Percentiles rank a stretch among this genome's conserved stretches.
Evolutionary conservation across 1,140 invertebrate species (phyloP).

Genomic region (Proales similis): DNA sequence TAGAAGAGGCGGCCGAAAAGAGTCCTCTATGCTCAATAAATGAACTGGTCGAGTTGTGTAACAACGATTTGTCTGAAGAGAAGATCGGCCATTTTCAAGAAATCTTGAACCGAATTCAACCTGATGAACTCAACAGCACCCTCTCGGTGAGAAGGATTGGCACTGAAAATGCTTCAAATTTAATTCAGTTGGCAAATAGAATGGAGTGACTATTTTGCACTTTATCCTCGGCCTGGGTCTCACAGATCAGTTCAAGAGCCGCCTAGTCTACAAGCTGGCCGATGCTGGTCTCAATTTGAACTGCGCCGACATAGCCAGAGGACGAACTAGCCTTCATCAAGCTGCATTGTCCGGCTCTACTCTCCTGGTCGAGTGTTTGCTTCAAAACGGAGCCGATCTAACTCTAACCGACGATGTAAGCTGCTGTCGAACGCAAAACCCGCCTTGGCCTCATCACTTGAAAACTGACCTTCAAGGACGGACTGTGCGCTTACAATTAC

Average conservation of each 20-base stretch:
- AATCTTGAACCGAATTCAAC: too few species aligned
- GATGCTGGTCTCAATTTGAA: slow-evolving; percentile 22
- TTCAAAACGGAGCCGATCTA: slow-evolving; percentile 34
- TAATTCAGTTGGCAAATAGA: slow-evolving; percentile 10
- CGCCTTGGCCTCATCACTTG: background rate
- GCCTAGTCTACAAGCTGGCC: slow-evolving; percentile 19
- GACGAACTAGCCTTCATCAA: slow-evolving; percentile 23
- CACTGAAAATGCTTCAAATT: too few species aligned
- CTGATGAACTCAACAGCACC: too few species aligned
- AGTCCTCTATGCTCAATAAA: too few species aligned
- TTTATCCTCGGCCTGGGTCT: slow-evolving; percentile 1
- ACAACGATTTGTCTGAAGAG: too few species aligned
- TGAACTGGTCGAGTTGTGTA: too few species aligned
- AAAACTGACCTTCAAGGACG: slow-evolving; percentile 3
- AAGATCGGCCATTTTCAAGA: too few species aligned
- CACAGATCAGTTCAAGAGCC: slow-evolving; percentile 6
- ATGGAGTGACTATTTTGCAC: slow-evolving; percentile 35
- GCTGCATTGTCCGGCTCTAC: slow-evolving; percentile 8
- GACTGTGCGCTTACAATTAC: slow-evolving; percentile 27
- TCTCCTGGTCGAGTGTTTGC: slow-evolving; percentile 7
- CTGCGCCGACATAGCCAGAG: background rate
- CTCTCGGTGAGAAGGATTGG: too few species aligned
- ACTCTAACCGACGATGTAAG: slow-evolving; percentile 25
- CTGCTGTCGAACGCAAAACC: background rate
- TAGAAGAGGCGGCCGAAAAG: too few species aligned